Percentiles rank a stretch among this genome's conserved stretches.
Conservation (phyloP, 2,113 vertebrate species). For the Daphoenositta chrysoptera region DNA sequence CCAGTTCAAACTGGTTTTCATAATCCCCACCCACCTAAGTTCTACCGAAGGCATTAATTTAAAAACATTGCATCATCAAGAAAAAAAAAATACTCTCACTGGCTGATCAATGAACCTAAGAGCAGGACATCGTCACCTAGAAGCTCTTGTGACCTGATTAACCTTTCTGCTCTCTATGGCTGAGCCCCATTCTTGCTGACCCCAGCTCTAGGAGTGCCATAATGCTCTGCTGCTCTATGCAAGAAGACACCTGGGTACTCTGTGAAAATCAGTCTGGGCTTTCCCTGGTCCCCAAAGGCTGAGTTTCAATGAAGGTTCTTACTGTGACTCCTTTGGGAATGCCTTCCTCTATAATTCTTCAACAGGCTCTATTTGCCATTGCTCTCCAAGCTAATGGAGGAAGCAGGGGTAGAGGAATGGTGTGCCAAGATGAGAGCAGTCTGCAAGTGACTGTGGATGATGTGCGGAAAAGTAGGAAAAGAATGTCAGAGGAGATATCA, state of each 20-base stretch:
- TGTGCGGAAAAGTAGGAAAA: neutral
- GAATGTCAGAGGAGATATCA: neutral
- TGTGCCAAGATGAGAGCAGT: neutral
- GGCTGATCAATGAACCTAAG: slow-evolving; percentile 45
- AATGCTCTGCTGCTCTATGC: neutral
- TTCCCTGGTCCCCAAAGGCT: neutral
- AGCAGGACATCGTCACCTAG: neutral
- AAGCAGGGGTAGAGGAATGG: neutral
- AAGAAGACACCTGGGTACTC: neutral
- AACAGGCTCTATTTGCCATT: neutral
- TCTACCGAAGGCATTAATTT: slow-evolving; percentile 52
- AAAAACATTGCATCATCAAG: slow-evolving; percentile 20
- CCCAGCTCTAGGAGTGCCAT: neutral
- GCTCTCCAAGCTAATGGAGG: neutral
- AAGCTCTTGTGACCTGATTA: slow-evolving; percentile 45
- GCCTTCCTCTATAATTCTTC: neutral
- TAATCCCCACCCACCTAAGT: slow-evolving; percentile 54
- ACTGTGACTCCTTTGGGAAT: neutral
- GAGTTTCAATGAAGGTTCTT: neutral
- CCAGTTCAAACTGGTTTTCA: slow-evolving; percentile 47
- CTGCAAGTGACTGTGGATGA: neutral
- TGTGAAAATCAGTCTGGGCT: neutral
- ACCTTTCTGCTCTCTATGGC: neutral
- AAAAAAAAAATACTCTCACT: slow-evolving; percentile 53
- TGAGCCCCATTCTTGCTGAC: neutral